Evolutionary conservation across 2,888 invertebrate species (phyloP).

Genomic region (Pammene aurita): DNA sequence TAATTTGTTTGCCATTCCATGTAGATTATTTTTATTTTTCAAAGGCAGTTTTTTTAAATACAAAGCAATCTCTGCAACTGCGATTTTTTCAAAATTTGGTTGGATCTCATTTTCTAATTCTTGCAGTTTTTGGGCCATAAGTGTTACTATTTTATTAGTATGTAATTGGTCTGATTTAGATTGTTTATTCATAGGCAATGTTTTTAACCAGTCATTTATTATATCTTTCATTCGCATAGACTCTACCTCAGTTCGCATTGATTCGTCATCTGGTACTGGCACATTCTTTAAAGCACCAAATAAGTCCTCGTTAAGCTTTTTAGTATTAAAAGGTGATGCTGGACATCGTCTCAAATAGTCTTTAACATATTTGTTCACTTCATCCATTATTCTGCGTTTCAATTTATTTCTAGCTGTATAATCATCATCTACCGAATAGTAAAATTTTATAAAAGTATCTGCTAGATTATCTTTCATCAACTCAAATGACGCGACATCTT

Average conservation of each 20-base stretch:
- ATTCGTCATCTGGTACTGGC: constrained; percentile 54
- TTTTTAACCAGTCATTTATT: constrained; percentile 56
- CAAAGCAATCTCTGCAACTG: constrained; percentile 53
- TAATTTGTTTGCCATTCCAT: constrained; percentile 48
- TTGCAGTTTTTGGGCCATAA: constrained; percentile 56
- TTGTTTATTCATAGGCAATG: constrained; percentile 52
- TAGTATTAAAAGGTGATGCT: constrained; percentile 48
- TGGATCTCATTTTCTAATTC: constrained; percentile 54
- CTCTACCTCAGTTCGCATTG: constrained; percentile 56
- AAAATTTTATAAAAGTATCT: constrained; percentile 64
- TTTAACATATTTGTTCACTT: constrained; percentile 58
- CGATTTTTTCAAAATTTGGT: constrained; percentile 44
- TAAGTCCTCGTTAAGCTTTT: constrained; percentile 55
- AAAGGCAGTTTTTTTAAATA: constrained; percentile 56
- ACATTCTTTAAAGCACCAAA: constrained; percentile 57
- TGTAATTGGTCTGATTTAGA: constrained; percentile 47
- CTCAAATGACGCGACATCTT: constrained; percentile 57
- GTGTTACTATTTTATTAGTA: constrained; percentile 53
- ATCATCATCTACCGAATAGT: constrained; percentile 52
- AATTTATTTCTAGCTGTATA: constrained; percentile 50
- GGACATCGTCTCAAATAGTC: constrained; percentile 57
- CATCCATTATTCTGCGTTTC: constrained; percentile 54
- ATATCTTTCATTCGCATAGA: constrained; percentile 57
- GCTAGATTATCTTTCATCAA: constrained; percentile 61
- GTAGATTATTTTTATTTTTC: constrained; percentile 43